Percentiles rank a stretch among this genome's conserved stretches.
These are phyloP conservation scores for Ypsolopha sequella DNA, from an alignment of 2,888 invertebrate species.

Conservation along the genomic window DNA sequence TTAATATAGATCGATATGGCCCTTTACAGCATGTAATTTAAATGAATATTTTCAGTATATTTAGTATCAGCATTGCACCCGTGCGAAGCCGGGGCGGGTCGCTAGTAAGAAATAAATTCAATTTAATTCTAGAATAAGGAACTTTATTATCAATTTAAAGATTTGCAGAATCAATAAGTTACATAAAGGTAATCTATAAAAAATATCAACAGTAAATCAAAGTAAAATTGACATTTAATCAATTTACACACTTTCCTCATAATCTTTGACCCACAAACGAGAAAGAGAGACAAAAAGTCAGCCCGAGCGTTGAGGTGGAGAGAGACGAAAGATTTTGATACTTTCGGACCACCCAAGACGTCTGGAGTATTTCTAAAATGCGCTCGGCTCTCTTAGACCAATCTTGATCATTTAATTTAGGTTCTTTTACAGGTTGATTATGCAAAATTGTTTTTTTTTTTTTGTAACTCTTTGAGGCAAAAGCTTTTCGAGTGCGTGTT, in stretches of 20 bases:
- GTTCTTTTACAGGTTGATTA: neutral
- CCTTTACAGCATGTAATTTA: too few relatives aligned
- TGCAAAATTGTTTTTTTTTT: slow-evolving; percentile 4
- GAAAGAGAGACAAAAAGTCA: slow-evolving; percentile 10
- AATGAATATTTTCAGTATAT: too few relatives aligned
- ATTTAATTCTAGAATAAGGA: too few relatives aligned
- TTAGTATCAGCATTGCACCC: too few relatives aligned
- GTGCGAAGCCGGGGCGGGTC: too few relatives aligned
- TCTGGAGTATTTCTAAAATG: slow-evolving; percentile 39
- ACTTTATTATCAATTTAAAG: too few relatives aligned
- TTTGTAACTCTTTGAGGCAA: slow-evolving; percentile 2
- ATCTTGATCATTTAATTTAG: slow-evolving; percentile 47
- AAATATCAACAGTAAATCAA: too few relatives aligned
- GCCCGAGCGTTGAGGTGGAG: slow-evolving; percentile 13
- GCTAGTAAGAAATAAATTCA: too few relatives aligned
- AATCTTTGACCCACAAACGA: slow-evolving; percentile 33
- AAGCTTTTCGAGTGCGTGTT: slow-evolving; percentile 2
- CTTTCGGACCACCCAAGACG: slow-evolving; percentile 59
- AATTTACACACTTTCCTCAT: slow-evolving; percentile 12
- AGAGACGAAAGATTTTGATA: slow-evolving; percentile 19
- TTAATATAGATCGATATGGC: too few relatives aligned
- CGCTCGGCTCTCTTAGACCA: slow-evolving; percentile 15
- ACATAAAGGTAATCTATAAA: too few relatives aligned
- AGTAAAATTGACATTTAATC: too few relatives aligned
- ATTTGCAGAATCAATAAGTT: too few relatives aligned